Evolutionary conservation across 2,797 vertebrate species (phyloP).

Genomic region (Balearica regulorum): DNA sequence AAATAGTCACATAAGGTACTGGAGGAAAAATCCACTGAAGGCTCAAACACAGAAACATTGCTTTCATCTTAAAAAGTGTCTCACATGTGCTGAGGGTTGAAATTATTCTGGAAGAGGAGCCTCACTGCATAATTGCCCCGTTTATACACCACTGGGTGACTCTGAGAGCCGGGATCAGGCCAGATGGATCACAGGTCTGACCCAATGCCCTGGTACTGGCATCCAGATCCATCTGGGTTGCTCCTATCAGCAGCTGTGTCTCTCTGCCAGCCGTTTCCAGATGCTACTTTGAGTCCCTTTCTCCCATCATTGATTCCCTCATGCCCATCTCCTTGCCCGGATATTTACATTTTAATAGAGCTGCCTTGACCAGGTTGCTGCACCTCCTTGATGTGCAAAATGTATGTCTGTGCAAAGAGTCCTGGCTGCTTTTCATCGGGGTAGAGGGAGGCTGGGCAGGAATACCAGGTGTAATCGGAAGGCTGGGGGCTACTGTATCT

Average conservation of each 20-base stretch:
- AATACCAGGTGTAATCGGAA: background rate
- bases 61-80: background rate
- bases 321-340: background rate
- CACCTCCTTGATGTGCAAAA: background rate
- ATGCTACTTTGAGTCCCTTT: background rate
- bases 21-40: background rate
- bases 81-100: accelerated
- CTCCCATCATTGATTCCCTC: background rate
- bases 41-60: accelerated
- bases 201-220: background rate
- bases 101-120: background rate
- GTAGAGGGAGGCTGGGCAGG: background rate
- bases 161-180: background rate
- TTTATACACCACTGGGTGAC: background rate
- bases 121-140: too few species aligned
- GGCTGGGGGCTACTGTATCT: background rate
- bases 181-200: accelerated
- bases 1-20: background rate
- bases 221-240: background rate
- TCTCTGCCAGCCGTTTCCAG: background rate
- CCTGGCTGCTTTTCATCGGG: background rate
- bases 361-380: background rate
- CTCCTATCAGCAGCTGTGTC: background rate
- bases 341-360: background rate
- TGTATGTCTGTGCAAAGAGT: background rate